Base-by-base conservation (phyloP, 2,797 vertebrate species). In the Streptopelia turtur region DNA sequence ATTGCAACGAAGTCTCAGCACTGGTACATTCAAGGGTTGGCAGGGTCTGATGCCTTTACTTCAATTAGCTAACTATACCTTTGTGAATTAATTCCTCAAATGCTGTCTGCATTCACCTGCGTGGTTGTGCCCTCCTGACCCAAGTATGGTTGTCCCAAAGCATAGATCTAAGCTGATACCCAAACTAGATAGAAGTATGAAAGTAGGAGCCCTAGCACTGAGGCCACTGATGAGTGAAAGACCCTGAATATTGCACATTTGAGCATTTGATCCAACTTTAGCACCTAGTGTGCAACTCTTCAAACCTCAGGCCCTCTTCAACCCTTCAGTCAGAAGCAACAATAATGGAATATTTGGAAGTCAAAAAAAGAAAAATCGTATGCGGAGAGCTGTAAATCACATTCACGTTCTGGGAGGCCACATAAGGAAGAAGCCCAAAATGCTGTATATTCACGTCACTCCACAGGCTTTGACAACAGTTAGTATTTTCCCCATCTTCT, bases 161-260 rank as follows among this genome's bases (percentile, higher is more conserved):
- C 49, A 75, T 22, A 59, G 9, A 35, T 70, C 6, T n/a, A 60
- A 72, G 8, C 2, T 59, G 27, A 30, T 33, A 72, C 6, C 10
- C 6, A 27, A 71, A 61, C 4, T 5, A 76, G 35, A 61, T 0
- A 30, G 43, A 93, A 35, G 5, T 61, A 49, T 16, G 13, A 47
- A 70, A 6, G 6, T 13, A 91, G 28, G 76, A 79, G 27, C 4
- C 31, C 25, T 20, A 76, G 8, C 16, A 74, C 9, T 63, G 47
- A 79, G 76, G 10, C 9, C 55, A 59, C 16, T 45, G 31, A 4
- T 35, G 25, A 77, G 13, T 50, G 21, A 80, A 91, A 90, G 4
- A 0, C 5, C 9, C 10, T 27, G 5, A 49, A 64, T 52, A 39
- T 0, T 45, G 7, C 11, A 53, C 9, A 31, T 87, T 13, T 25